phyloP scores from a whole-genome alignment of 2,888 invertebrate genomes.

The Tromatobia lineatoria region DNA sequence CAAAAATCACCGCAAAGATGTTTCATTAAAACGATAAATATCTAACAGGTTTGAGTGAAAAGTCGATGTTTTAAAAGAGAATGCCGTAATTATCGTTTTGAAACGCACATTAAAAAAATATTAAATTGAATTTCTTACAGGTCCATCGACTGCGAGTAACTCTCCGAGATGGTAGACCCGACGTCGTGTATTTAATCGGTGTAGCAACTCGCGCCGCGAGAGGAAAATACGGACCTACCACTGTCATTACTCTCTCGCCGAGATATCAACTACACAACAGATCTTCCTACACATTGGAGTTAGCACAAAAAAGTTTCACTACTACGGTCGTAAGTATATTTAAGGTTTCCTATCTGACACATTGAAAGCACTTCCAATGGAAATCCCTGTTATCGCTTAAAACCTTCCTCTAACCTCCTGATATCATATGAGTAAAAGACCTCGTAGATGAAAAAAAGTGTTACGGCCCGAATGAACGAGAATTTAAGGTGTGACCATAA shows the following conservation, averaged over 20 bases:
- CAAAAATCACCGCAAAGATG: too few species aligned
- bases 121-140: conserved; percentile 63
- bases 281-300: conserved; percentile 91
- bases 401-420: too few species aligned
- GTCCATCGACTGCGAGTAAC: conserved; percentile 87
- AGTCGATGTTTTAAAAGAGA: too few species aligned
- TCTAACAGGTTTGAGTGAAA: too few species aligned
- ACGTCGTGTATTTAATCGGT: conserved; percentile 94
- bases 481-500: too few species aligned
- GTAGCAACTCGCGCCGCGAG: conserved; percentile 95
- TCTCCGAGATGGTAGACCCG: conserved; percentile 88
- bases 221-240: conserved; percentile 95
- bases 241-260: conserved; percentile 96
- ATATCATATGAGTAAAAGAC: too few species aligned
- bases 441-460: too few species aligned
- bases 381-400: too few species aligned
- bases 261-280: conserved; percentile 97
- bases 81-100: too few species aligned
- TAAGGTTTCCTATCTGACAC: not conserved
- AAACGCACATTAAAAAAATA: too few species aligned
- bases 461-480: too few species aligned
- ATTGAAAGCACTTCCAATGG: not conserved
- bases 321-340: conserved; percentile 88
- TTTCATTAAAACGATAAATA: too few species aligned
- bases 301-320: conserved; percentile 95